A percentile compares a stretch with the other conserved stretches of the same genome.
Conservation (phyloP, 2,888 invertebrate species). For the Meiosimyza decipiens region DNA sequence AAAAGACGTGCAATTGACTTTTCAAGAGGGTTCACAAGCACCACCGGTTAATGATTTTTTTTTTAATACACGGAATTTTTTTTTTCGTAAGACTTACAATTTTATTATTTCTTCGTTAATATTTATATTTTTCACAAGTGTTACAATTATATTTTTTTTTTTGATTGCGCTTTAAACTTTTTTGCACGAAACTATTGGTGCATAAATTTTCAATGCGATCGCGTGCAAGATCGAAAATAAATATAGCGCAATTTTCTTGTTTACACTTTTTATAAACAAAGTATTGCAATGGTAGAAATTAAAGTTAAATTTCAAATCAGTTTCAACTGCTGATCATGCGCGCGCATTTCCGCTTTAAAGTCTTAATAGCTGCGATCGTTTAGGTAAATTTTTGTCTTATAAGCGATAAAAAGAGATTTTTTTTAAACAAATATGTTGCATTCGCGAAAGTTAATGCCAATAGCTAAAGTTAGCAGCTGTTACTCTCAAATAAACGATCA, state of each 20-base stretch:
- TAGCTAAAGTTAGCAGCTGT: constrained; percentile 10
- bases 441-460: constrained; percentile 29
- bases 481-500: constrained; percentile 14
- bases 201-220: constrained; percentile 42
- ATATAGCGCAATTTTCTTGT: not conserved
- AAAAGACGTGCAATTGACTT: too few relatives aligned
- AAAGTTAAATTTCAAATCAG: not conserved
- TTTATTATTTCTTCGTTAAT: too few relatives aligned
- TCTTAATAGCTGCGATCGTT: not conserved
- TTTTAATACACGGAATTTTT: too few relatives aligned
- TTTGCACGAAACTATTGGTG: constrained; percentile 49
- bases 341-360: constrained; percentile 4
- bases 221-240: constrained; percentile 38
- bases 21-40: too few relatives aligned
- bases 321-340: constrained; percentile 1
- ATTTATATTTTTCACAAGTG: too few relatives aligned
- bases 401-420: not conserved
- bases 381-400: not conserved
- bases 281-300: too few relatives aligned
- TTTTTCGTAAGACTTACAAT: too few relatives aligned
- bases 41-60: too few relatives aligned
- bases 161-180: not conserved
- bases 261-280: not conserved
- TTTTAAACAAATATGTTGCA: not conserved
- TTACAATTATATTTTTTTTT: not conserved